Evolutionary conservation across 2,113 vertebrate species (phyloP), one percentile per base, ranked within the genome.

Genomic region (Pheucticus melanocephalus): DNA sequence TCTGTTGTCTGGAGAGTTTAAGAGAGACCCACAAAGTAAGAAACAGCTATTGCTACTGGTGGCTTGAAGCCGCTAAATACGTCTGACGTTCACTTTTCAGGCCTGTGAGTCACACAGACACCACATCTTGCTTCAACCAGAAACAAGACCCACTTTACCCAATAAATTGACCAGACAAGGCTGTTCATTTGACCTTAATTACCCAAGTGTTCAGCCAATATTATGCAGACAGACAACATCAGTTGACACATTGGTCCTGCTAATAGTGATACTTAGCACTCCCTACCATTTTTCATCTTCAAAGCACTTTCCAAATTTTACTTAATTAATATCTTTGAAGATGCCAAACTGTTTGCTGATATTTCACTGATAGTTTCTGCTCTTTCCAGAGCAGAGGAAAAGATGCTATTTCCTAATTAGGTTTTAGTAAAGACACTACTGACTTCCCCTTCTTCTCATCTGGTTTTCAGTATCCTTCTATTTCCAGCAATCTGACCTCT

Each of bases 241-340:
- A 93, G 90, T 95, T 94, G 93, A 95, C 87, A 94, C 93, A 79
- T 68, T 47, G 68, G 86, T 81, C 79, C 86, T 91, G 92, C 88
- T 97, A 93, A 95, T 73, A 93, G 95, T 95, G 93, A 95, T 96
- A 94, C 94, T 96, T 92, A 96, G 94, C 95, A 97, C 95, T 96
- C 93, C 70, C 88, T 78, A 50, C 81, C 73, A 94, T 96, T 95
- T 95, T 92, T 97, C 90, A 94, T 97, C 96, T 97, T 97, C 97
- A 97, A 97, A 97, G 97, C 95, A 97, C 95, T 97, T 97, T 97
- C 94, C 84, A 97, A 95, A 96, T 97, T 97, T 97, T 92, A 96
- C 79, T 94, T 97, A 97, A 97, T 96, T 97, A 90, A 96, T 96
- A 95, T 95, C 95, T 96, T 94, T 95, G 93, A 96, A 97, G 95